phyloP scores from a whole-genome alignment of 30 jellyfish, hydroid and myxozoan species.

The Hydra vulgaris region DNA sequence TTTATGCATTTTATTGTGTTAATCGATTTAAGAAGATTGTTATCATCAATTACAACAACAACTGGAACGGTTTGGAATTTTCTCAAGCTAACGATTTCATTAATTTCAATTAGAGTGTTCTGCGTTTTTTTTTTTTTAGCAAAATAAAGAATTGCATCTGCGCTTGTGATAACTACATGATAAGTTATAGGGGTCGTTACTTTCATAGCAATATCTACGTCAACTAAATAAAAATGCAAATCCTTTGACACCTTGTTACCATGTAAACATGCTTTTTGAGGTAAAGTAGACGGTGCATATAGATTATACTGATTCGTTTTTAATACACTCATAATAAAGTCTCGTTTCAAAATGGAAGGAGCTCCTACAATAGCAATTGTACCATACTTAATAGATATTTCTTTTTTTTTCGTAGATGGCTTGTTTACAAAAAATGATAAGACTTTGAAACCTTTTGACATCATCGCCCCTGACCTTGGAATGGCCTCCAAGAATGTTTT shows the following conservation, averaged over 20 bases:
- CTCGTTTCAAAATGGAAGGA: neutral
- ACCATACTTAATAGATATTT: neutral
- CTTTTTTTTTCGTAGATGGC: neutral
- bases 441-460: neutral
- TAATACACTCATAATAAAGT: neutral
- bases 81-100: neutral
- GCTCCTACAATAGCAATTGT: neutral
- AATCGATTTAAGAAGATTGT: neutral
- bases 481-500: no score
- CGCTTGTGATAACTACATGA: neutral
- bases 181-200: neutral
- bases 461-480: neutral
- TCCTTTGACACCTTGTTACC: neutral
- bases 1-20: neutral
- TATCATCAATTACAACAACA: neutral
- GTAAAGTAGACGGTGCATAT: neutral
- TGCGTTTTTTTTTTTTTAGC: neutral
- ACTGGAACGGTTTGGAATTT: neutral
- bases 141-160: neutral
- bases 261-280: neutral
- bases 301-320: neutral
- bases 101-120: neutral
- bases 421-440: neutral
- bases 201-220: neutral
- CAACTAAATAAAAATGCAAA: neutral